phyloP scores from a whole-genome alignment of 2,888 invertebrate genomes.

The Meandrusa payeni region DNA sequence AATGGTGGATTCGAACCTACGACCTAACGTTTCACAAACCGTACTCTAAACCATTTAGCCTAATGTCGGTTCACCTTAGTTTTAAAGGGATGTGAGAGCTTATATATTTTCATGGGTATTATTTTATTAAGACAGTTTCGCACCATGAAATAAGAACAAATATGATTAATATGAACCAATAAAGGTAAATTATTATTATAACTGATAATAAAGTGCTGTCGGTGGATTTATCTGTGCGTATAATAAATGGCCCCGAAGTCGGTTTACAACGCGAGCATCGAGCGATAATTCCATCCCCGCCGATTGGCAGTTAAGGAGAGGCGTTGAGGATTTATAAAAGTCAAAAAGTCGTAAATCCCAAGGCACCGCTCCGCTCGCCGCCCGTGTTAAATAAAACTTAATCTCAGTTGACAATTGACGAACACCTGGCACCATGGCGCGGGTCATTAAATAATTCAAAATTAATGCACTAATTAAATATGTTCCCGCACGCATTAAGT shows the following conservation, averaged over 20 bases:
- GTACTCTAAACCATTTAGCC: too few species aligned
- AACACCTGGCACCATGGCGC: conserved; percentile 64
- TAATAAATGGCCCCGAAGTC: conserved; percentile 68
- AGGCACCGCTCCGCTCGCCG: conserved; percentile 41
- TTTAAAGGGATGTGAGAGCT: too few species aligned
- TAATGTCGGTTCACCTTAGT: too few species aligned
- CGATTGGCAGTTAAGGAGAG: conserved; percentile 70
- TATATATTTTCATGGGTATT: too few species aligned
- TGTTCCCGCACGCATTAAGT: conserved; percentile 69
- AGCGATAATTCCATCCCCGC: conserved; percentile 63
- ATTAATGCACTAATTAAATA: conserved; percentile 77
- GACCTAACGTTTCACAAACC: too few species aligned
- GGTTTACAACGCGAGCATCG: conserved; percentile 62
- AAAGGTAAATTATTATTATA: conserved; percentile 79
- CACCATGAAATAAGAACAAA: conserved; percentile 76
- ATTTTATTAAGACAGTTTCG: conserved; percentile 68
- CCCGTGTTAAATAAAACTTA: conserved; percentile 68
- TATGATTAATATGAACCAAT: conserved; percentile 76
- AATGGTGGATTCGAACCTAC: too few species aligned
- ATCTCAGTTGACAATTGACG: conserved; percentile 76
- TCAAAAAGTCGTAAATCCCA: conserved; percentile 71
- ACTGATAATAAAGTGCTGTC: conserved; percentile 78
- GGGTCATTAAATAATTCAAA: conserved; percentile 69
- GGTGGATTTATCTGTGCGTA: conserved; percentile 71
- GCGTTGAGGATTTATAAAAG: conserved; percentile 72